Evolutionary conservation across 2,797 vertebrate genomes (phyloP), one percentile per base, ranked within the genome.

Genomic region (Geotrypetes seraphini): DNA sequence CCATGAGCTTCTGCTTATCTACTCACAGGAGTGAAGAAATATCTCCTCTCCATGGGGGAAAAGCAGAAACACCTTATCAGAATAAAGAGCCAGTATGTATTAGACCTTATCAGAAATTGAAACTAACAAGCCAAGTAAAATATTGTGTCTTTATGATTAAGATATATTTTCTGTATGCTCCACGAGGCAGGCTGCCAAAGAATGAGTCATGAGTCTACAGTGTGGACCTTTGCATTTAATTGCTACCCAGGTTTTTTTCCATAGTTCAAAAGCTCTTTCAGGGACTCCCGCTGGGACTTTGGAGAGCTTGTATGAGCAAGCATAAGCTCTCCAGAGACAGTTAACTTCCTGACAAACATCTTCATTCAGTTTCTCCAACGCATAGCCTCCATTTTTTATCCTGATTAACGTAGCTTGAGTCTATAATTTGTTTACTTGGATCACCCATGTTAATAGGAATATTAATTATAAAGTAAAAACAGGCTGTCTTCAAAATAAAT

Each of bases 91-190:
- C n/a, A n/a, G n/a, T n/a, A n/a, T n/a, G n/a, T n/a, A n/a, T n/a
- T n/a, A n/a, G n/a, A n/a, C n/a, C 73, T 77, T 74, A 73, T 70
- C 66, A 65, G 70, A 66, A 76, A 75, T 75, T 81, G 78, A 78
- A 75, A 79, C 75, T 81, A 78, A 81, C 71, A 71, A 83, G 70
- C 50, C 62, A 75, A 81, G 79, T 79, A 79, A 82, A 81, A 75
- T 71, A 64, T 66, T 60, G 76, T 77, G 77, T 73, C 76, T 70
- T 49, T 47, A 63, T 64, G 73, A 82, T 80, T 81, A 82, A 80
- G 81, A 77, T 80, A 76, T 71, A 63, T 73, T 66, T 41, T 50
- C 50, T 68, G 73, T 76, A 61, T 79, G 73, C 67, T 79, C 49
- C 19, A 57, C 54, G 49, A 53, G 68, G 33, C 49, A 21, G 32